Evolutionary conservation across 2,888 invertebrate species (phyloP).

Genomic region (Eurois occulta): DNA sequence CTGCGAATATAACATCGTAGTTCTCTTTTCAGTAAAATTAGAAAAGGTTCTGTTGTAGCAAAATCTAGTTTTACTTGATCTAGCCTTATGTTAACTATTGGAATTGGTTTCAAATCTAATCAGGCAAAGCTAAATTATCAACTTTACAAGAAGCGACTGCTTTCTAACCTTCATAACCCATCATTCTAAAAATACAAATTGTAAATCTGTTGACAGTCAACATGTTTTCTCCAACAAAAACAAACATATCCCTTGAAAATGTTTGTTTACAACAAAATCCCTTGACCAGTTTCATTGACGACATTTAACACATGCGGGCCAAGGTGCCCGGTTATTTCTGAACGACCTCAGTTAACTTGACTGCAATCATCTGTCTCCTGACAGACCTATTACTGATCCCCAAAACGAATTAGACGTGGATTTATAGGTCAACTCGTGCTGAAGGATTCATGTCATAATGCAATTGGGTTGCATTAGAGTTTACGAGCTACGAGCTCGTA

Average conservation of each 20-base stretch:
- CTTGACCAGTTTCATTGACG: conserved; percentile 51
- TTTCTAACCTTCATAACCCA: not conserved
- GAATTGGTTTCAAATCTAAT: not conserved
- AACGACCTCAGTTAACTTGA: conserved; percentile 44
- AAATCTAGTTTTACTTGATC: not conserved
- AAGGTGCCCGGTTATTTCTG: conserved; percentile 58
- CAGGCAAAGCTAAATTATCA: not conserved
- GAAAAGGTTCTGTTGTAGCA: not conserved
- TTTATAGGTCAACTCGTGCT: not conserved
- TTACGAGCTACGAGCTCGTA: no score
- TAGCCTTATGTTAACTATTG: not conserved
- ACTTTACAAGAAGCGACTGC: not conserved
- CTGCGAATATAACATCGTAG: not conserved
- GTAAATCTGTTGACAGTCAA: not conserved
- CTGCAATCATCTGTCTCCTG: conserved; percentile 33
- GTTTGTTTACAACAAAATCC: conserved; percentile 43
- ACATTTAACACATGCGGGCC: conserved; percentile 48
- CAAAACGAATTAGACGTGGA: conserved; percentile 8
- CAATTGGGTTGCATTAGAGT: not conserved
- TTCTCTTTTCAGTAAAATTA: not conserved
- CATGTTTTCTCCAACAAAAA: not conserved
- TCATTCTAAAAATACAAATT: not conserved
- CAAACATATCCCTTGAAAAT: conserved; percentile 21
- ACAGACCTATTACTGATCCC: conserved; percentile 7
- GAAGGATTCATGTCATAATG: conserved; percentile 15